phyloP scores from a whole-genome alignment of 2,113 vertebrate species.

The Prolemur simus region DNA sequence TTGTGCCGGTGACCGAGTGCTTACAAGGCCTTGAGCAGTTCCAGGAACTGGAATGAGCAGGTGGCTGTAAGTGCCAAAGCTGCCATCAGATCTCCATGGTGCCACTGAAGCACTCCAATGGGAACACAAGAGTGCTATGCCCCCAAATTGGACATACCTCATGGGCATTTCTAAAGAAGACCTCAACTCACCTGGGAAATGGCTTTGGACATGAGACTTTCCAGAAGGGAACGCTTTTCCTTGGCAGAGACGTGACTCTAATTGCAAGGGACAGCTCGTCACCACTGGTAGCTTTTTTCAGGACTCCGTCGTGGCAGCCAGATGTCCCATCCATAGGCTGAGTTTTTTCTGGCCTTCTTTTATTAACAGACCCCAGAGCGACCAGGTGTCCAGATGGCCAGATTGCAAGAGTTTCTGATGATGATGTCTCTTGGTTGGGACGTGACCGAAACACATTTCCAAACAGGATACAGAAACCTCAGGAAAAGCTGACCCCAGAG shows the following conservation, averaged over 20 bases:
- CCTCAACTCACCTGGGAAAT: not conserved
- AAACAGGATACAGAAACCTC: not conserved
- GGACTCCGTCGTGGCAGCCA: not conserved
- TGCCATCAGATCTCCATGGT: not conserved
- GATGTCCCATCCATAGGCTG: not conserved
- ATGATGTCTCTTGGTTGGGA: not conserved
- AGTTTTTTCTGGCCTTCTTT: slow-evolving; percentile 2
- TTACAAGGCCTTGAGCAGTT: not conserved
- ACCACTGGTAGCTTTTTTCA: not conserved
- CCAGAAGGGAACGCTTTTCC: not conserved
- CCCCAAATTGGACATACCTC: not conserved
- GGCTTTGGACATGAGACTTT: not conserved
- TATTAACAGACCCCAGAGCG: not conserved
- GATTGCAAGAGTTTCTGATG: not conserved
- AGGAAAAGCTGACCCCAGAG: not conserved
- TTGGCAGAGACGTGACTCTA: not conserved
- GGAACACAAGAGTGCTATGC: rapidly evolving
- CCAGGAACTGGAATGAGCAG: not conserved
- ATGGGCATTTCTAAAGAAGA: not conserved
- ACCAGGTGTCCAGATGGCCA: not conserved
- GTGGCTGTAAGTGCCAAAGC: not conserved
- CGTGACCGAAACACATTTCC: not conserved
- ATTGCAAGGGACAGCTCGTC: not conserved
- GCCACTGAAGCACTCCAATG: not conserved
- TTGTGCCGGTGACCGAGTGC: not conserved